Conservation (phyloP, 2,113 vertebrate genomes). For the Marmota flaviventris region DNA sequence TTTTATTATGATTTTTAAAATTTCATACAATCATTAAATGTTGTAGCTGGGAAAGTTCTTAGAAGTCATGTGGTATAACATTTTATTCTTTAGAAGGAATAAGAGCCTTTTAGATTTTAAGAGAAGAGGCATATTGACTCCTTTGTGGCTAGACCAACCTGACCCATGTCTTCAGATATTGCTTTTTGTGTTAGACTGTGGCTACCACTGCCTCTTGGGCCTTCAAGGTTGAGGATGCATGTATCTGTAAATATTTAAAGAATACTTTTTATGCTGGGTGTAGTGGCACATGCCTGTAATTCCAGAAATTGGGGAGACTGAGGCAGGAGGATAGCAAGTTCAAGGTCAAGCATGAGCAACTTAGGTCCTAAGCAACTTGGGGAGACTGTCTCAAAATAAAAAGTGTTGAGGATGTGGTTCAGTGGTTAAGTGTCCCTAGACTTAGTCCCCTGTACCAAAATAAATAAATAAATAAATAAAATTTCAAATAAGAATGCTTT, state of each 20-base stretch:
- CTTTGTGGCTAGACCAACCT: not conserved
- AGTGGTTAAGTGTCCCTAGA: no score
- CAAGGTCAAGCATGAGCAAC: no score
- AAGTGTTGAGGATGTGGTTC: no score
- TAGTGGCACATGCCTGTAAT: no score
- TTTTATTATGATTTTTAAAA: conserved; percentile 42
- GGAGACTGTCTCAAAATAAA: no score
- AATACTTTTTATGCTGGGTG: not conserved
- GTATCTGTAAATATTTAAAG: not conserved
- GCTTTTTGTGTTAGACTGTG: not conserved
- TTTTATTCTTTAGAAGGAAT: conserved; percentile 11
- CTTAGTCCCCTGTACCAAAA: no score
- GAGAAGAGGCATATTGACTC: not conserved
- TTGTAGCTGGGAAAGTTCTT: conserved; percentile 46
- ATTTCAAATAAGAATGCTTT: no score
- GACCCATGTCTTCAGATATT: not conserved
- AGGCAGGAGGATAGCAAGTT: no score
- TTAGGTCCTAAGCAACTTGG: no score
- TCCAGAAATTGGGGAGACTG: no score
- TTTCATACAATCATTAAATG: conserved; percentile 55
- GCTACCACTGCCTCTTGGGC: not conserved
- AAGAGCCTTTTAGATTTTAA: not conserved
- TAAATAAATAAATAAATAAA: no score
- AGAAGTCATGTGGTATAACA: conserved; percentile 1
- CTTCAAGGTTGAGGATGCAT: not conserved